phyloP scores from a whole-genome alignment of 92 coral and sea anemone genomes.

The Umimayanthus kanabou region DNA sequence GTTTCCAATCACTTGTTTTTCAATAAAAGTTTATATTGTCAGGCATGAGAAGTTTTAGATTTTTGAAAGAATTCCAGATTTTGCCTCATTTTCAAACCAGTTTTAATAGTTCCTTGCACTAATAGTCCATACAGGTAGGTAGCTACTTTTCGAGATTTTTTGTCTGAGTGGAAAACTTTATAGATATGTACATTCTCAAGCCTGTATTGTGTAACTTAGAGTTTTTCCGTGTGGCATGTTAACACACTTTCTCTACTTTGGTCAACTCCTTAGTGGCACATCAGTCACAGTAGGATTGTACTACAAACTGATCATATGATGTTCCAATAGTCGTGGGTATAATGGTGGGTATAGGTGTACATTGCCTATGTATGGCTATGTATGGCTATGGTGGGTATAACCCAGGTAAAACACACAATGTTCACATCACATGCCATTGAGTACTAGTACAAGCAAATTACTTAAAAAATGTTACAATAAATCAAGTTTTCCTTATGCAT shows the following conservation, averaged over 20 bases:
- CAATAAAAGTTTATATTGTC: no score
- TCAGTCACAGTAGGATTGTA: conserved; percentile 44
- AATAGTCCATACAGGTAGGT: neutral
- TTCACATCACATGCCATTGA: neutral
- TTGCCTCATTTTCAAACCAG: neutral
- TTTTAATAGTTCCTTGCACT: no score
- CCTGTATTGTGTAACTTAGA: neutral
- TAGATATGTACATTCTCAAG: neutral
- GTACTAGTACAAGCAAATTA: neutral
- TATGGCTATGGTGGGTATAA: conserved; percentile 43
- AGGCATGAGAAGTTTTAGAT: no score
- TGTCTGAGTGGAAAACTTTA: neutral
- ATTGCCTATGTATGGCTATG: conserved; percentile 1
- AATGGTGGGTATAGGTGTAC: conserved; percentile 97
- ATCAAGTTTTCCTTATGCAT: neutral
- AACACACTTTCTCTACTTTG: conserved; percentile 23
- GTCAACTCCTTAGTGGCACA: conserved; percentile 42
- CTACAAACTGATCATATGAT: conserved; percentile 22
- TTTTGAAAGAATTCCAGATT: neutral
- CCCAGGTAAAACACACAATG: conserved; percentile 63
- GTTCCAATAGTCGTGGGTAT: conserved; percentile 68
- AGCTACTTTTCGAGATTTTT: neutral
- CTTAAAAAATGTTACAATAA: neutral
- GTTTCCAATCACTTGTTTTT: no score
- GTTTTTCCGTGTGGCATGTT: conserved; percentile 33